phyloP scores from a whole-genome alignment of 2,113 vertebrate species.

The Craseonycteris thonglongyai region DNA sequence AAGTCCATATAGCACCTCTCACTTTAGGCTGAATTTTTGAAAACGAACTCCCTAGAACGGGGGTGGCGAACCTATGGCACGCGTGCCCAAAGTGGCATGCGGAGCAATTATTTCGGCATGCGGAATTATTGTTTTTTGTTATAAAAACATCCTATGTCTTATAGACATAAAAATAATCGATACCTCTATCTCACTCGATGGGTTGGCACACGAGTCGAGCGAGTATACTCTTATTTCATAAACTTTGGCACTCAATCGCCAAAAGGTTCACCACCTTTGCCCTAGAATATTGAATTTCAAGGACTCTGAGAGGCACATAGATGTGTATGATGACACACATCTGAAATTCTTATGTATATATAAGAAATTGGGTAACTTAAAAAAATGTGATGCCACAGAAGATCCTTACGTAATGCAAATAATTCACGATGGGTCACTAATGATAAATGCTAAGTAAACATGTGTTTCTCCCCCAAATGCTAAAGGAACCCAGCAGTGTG shows the following conservation, averaged over 20 bases:
- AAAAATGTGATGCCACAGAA: neutral
- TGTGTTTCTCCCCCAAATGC: neutral
- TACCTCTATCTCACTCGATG: too few relatives aligned
- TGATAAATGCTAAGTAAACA: neutral
- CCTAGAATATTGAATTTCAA: neutral
- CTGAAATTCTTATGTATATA: neutral
- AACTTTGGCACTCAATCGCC: too few relatives aligned
- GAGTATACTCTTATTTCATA: too few relatives aligned
- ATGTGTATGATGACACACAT: neutral
- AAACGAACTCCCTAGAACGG: too few relatives aligned
- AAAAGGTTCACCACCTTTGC: too few relatives aligned
- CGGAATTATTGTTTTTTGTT: too few relatives aligned
- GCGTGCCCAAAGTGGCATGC: too few relatives aligned
- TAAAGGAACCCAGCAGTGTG: neutral
- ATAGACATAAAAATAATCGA: too few relatives aligned
- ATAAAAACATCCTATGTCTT: too few relatives aligned
- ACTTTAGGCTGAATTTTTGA: neutral
- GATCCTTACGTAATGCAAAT: neutral
- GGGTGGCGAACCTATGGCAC: too few relatives aligned
- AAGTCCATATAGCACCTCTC: neutral
- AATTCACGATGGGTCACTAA: neutral
- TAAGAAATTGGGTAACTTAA: neutral
- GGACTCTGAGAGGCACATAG: neutral
- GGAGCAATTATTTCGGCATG: too few relatives aligned
- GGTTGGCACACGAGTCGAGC: too few relatives aligned